Evolutionary conservation across 1,140 invertebrate genomes (phyloP), one percentile per base, ranked within the genome.

Genomic region (Wasmannia auropunctata): DNA sequence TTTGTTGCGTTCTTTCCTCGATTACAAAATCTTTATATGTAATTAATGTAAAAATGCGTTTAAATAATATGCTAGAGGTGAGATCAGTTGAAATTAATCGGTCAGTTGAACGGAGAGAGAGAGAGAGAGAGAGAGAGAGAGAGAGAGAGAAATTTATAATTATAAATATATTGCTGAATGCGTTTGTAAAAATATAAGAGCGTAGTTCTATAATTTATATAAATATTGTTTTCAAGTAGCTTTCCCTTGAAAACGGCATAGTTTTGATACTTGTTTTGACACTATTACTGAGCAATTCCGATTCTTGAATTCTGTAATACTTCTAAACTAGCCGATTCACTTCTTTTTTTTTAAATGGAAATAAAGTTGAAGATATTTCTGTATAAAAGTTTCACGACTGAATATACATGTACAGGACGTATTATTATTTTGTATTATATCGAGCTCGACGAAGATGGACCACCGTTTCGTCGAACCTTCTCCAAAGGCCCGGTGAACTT

Each of bases 381-480:
- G 58, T 83, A 72, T 83, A 72, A 58, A 72, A 46, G 28, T 80
- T 80, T 46, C 31, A 46, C 7, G 79, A 72, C 67, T 83, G 37
- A 81, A 72, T 46, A 72, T 46, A 72, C 6, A 43, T 83, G 14
- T 67, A 34, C 46, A 67, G 22, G 43, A 74, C n/a, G 28, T 74
- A 83, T 40, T 40, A 40, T 70, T 81, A 74, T 72, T 83, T 83
- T 83, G n/a, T 60, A 56, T 81, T 81, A 37, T 58, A n/a, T n/a
- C n/a, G 19, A 60, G n/a, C 25, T 83, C 51, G 67, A 58, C 79
- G 28, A 72, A 74, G 28, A 31, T 77, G 19, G 16, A 40, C 58
- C 25, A 58, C n/a, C 40, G 51, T 83, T 83, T 83, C 54, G 80
- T 58, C 83, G 54, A 54, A 75, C 54, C 75, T 69, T 76, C 25